Percentiles rank a stretch among this genome's conserved stretches.
Evolutionary conservation across 1,140 invertebrate genomes (phyloP).

Genomic region (Trichonephila clavipes): DNA sequence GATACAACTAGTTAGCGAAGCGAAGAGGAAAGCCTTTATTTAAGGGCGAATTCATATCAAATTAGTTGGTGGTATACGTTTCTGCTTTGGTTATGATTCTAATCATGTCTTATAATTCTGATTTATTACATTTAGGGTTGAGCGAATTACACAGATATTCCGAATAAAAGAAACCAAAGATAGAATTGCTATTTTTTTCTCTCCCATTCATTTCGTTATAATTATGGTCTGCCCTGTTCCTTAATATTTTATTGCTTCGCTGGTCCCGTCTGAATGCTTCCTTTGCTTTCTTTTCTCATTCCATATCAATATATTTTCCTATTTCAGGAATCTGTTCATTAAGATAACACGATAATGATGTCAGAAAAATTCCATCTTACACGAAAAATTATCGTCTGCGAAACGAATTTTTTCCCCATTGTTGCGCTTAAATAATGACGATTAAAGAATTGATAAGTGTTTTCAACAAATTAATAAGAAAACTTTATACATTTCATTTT

Average conservation of each 20-base stretch:
- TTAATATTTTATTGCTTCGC: not conserved
- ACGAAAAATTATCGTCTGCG: no score
- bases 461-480: no score
- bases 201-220: not conserved
- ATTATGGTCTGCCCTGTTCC: not conserved
- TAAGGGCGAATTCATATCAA: not conserved
- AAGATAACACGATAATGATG: not conserved
- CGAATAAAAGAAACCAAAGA: not conserved
- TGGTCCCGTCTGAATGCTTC: not conserved
- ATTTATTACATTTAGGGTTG: not conserved
- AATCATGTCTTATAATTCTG: slow-evolving; percentile 10
- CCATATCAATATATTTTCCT: not conserved
- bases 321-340: not conserved
- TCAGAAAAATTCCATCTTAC: not conserved
- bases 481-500: no score
- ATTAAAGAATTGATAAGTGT: no score
- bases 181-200: not conserved
- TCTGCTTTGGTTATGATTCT: slow-evolving; percentile 8
- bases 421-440: no score
- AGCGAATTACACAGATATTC: not conserved
- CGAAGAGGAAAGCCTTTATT: not conserved
- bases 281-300: not conserved
- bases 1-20: not conserved
- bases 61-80: not conserved
- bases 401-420: no score